These are phyloP conservation scores for Hypolimnas misippus DNA, from an alignment of 2,888 invertebrate species.

Conservation along the genomic window DNA sequence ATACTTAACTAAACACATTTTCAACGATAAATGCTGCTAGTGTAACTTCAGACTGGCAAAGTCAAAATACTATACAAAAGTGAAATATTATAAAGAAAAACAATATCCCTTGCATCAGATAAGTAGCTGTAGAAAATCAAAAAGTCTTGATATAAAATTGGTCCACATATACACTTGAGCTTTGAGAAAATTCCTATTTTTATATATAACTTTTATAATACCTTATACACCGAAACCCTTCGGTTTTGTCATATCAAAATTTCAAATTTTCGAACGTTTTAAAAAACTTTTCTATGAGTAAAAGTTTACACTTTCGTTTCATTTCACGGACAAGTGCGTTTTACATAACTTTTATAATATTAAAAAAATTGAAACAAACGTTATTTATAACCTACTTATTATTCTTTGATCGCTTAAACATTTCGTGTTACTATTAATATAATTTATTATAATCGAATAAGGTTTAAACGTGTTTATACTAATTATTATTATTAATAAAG, in stretches of 20 bases:
- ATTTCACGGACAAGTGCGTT: conserved; percentile 59
- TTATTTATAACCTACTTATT: conserved; percentile 25
- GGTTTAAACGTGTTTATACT: conserved; percentile 64
- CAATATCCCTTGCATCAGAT: not conserved
- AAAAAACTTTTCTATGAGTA: conserved; percentile 46
- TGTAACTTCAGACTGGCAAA: not conserved
- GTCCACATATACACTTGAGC: conserved; percentile 80
- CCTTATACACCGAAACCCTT: conserved; percentile 56
- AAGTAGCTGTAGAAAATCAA: conserved; percentile 11
- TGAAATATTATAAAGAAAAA: not conserved
- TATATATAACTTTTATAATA: conserved; percentile 75
- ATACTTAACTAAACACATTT: not conserved
- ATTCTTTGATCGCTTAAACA: conserved; percentile 64
- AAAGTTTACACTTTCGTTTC: conserved; percentile 50
- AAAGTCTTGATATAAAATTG: conserved; percentile 49
- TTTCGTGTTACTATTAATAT: conserved; percentile 57
- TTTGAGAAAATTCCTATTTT: conserved; percentile 80
- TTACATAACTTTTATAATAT: conserved; percentile 43
- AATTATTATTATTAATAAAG: conserved; percentile 50
- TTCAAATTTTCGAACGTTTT: conserved; percentile 61
- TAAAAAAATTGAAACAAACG: conserved; percentile 27
- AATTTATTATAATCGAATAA: conserved; percentile 74
- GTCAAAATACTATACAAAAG: not conserved
- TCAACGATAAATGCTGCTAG: not conserved
- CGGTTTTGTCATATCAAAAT: conserved; percentile 72